Evolutionary conservation across 1,140 invertebrate species (phyloP), one percentile per base, ranked within the genome.

Genomic region (Drosophila subpulchrella): DNA sequence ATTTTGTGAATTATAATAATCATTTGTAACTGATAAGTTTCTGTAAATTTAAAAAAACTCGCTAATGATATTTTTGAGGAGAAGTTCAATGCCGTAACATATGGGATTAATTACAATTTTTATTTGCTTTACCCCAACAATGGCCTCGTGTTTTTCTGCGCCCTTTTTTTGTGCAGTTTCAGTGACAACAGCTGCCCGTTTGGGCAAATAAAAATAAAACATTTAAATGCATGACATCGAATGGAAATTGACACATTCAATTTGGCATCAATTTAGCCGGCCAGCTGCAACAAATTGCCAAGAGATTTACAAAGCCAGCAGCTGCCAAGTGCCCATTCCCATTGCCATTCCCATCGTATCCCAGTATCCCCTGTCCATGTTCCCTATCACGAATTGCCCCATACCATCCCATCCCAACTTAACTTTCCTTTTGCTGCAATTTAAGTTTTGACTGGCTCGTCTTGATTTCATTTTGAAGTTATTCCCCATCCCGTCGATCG

Each of bases 381-480:
- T 8, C 8, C 39, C 13, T 11, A 36, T 24, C 34, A 34, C 27
- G 30, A 34, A 36, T 8, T 6, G 20, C 47, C n/a, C 13, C 27
- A 30, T 50, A 6, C 5, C 46, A 20, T 34, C 20, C 53, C 46
- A 12, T 11, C 7, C 5, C 27, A 27, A 27, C 39, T 61, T 58
- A 83, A 67, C 66, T 72, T 71, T 71, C 50, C 50, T 63, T 73
- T 79, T 80, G 61, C 63, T 66, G 77, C 81, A 85, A 85, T 85
- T 85, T 85, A 85, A 85, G 81, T 85, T 84, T 80, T 77, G 70
- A 74, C 68, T 81, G 61, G 70, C 76, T 72, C 41, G 70, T 34
- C 65, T 66, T 86, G 83, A 86, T 86, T 86, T 88, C 83, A 82
- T 86, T 88, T 88, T 82, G 73, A 84, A 88, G 68, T 86, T 86